Conservation (phyloP, 1,140 invertebrate genomes). For the Drosophila jambulina region DNA sequence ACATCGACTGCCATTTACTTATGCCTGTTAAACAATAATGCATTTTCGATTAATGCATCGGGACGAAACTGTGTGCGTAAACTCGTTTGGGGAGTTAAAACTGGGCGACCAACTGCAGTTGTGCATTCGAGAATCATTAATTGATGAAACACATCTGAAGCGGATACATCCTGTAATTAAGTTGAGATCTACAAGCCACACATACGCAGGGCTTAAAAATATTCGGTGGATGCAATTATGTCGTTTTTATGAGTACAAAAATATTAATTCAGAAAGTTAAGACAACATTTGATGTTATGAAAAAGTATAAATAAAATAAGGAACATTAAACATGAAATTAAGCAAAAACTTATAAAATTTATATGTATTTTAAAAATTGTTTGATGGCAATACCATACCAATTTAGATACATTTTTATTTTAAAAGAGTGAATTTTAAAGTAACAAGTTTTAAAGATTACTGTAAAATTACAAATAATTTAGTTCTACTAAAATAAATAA, state of each 20-base stretch:
- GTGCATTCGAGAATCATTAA: constrained; percentile 40
- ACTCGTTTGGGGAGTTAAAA: constrained; percentile 1
- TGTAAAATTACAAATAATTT: background rate
- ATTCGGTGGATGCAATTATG: background rate
- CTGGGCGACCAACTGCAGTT: constrained; percentile 2
- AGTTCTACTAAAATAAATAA: background rate
- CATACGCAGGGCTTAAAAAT: too few relatives aligned
- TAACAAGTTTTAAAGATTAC: fast-evolving
- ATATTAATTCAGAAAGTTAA: background rate
- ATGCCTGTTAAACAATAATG: constrained; percentile 59
- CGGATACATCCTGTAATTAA: constrained; percentile 34
- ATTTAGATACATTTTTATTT: background rate
- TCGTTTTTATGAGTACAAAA: background rate
- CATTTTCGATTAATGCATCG: constrained; percentile 45
- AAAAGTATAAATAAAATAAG: background rate
- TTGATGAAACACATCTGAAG: constrained; percentile 23
- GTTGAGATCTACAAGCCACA: background rate
- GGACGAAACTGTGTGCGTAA: constrained; percentile 9
- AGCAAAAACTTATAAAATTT: fast-evolving
- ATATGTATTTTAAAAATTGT: background rate
- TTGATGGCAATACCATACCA: background rate
- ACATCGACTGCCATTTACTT: constrained; percentile 41
- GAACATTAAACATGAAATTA: background rate
- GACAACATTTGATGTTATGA: fast-evolving
- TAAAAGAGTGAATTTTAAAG: background rate